Evolutionary conservation across 2,888 invertebrate species (phyloP).

Genomic region (Sinelater perroti): DNA sequence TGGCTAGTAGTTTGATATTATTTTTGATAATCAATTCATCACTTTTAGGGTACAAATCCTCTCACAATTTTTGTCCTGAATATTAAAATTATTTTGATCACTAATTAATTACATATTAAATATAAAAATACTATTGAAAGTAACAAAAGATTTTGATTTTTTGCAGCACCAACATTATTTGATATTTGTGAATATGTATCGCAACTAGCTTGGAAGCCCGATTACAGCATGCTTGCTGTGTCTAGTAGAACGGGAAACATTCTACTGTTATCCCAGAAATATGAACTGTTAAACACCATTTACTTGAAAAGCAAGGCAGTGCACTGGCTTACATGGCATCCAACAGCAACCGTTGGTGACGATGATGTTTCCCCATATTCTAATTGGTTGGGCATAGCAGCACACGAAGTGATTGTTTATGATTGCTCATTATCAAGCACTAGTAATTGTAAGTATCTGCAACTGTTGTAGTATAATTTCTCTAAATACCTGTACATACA

Average conservation of each 20-base stretch:
- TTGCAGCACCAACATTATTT: conserved; percentile 7
- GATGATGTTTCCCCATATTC: conserved; percentile 65
- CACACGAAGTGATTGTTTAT: conserved; percentile 65
- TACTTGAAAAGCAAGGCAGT: conserved; percentile 69
- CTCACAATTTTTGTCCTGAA: no score
- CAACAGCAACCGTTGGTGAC: conserved; percentile 68
- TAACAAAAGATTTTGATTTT: no score
- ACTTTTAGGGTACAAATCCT: no score
- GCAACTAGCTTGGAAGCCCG: conserved; percentile 65
- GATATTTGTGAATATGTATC: conserved; percentile 41
- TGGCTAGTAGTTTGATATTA: no score
- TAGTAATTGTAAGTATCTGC: conserved; percentile 1
- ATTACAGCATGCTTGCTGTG: conserved; percentile 67
- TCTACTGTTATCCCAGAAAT: conserved; percentile 47
- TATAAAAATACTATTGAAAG: no score
- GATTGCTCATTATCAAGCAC: conserved; percentile 56
- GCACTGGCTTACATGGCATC: conserved; percentile 77
- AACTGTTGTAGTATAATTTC: no score
- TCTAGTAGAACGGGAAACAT: conserved; percentile 72
- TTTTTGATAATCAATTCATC: no score
- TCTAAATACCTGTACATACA: no score
- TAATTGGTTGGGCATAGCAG: conserved; percentile 72
- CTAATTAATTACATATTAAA: not conserved
- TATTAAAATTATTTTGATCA: no score
- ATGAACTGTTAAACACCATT: conserved; percentile 53